Evolutionary conservation across 2,888 invertebrate genomes (phyloP).

Genomic region (Empis livida): DNA sequence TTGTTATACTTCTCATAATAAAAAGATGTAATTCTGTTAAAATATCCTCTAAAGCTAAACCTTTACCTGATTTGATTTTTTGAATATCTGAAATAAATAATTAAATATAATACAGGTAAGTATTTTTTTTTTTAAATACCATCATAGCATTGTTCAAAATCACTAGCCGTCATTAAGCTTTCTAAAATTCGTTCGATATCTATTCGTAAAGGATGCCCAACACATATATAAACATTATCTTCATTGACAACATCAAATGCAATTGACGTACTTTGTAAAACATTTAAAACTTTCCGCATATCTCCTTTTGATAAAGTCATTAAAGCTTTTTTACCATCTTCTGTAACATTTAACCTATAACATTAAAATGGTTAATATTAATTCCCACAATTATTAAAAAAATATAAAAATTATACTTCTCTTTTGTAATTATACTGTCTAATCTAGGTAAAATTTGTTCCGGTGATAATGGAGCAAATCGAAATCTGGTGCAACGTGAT

Average conservation of each 20-base stretch:
- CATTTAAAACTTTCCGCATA: slow-evolving; percentile 95
- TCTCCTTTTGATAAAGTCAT: slow-evolving; percentile 87
- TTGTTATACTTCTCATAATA: slow-evolving; percentile 69
- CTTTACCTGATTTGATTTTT: slow-evolving; percentile 76
- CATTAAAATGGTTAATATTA: slow-evolving; percentile 3
- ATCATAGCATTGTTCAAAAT: slow-evolving; percentile 27
- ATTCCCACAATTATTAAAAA: background rate
- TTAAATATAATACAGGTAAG: background rate
- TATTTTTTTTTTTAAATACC: slow-evolving; percentile 17
- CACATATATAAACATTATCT: slow-evolving; percentile 85
- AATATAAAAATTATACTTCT: slow-evolving; percentile 46
- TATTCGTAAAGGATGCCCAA: slow-evolving; percentile 84
- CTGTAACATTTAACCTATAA: slow-evolving; percentile 64
- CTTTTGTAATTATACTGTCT: slow-evolving; percentile 66
- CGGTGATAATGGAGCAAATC: slow-evolving; percentile 80
- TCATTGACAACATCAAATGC: slow-evolving; percentile 83
- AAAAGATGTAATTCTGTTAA: slow-evolving; percentile 79
- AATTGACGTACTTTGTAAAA: slow-evolving; percentile 90
- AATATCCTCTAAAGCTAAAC: slow-evolving; percentile 86
- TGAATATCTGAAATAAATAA: slow-evolving; percentile 47
- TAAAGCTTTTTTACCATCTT: slow-evolving; percentile 81
- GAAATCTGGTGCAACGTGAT: slow-evolving; percentile 91
- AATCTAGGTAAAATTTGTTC: slow-evolving; percentile 84
- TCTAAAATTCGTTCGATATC: slow-evolving; percentile 83
- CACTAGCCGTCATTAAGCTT: slow-evolving; percentile 46